Percentiles rank a stretch among this genome's conserved stretches.
Evolutionary conservation across 2,888 invertebrate genomes (phyloP).

Genomic region (Odontomyia ornata): DNA sequence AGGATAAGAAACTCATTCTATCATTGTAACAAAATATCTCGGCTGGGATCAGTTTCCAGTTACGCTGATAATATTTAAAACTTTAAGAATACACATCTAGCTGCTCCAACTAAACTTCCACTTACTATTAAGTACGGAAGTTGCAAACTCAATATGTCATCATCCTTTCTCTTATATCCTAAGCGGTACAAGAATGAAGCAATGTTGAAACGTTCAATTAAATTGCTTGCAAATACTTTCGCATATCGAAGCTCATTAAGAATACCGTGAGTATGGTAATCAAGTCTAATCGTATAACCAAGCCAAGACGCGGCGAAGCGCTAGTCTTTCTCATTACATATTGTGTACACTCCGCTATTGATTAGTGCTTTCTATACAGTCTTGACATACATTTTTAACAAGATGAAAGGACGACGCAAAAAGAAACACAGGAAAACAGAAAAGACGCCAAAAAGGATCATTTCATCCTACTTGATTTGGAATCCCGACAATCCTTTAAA

Average conservation of each 20-base stretch:
- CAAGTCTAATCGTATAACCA: conserved; percentile 9
- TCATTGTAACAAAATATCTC: no score
- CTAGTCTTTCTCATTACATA: background rate
- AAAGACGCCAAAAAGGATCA: background rate
- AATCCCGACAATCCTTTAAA: background rate
- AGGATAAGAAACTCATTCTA: no score
- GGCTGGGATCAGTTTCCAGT: no score
- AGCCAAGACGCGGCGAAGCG: background rate
- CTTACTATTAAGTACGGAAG: no score
- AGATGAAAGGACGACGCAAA: background rate
- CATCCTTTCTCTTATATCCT: no score
- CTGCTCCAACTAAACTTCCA: no score
- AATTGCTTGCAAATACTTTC: background rate
- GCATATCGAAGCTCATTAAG: conserved; percentile 10
- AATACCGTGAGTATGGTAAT: background rate
- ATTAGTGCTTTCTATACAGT: background rate
- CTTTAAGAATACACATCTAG: no score
- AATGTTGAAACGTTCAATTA: no score
- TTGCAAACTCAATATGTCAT: no score
- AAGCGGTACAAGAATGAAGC: no score
- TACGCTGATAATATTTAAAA: no score
- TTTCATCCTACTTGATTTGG: background rate
- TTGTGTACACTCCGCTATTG: background rate
- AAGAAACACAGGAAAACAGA: background rate
- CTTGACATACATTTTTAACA: background rate